Base-by-base conservation (phyloP, 2,113 vertebrate genomes). In the Stigmatopora nigra region DNA sequence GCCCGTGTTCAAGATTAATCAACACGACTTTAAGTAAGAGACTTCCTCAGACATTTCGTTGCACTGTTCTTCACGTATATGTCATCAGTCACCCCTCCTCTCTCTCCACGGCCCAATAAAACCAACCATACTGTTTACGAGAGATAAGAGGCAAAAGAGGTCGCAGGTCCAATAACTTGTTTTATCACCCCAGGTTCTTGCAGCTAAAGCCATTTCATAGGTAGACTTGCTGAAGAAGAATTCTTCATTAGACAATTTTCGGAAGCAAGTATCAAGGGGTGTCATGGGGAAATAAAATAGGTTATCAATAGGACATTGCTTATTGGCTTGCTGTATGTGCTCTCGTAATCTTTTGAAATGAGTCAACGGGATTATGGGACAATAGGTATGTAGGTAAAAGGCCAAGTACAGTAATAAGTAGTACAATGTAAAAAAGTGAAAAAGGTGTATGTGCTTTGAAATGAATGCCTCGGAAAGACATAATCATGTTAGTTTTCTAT, bases 191-290 rank as follows among this genome's bases (percentile, higher is more conserved):
- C 69, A 63, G 59, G 51, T 82, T 83, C 72, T 73, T 60, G 66
- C 76, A 73, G 76, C 74, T 8, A 73, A 76, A 69, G 66, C 36
- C 73, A 45, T 79, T 90, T 86, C 83, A 89, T 67, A 77, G 81
- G 56, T 17, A 71, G 66, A 80, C 82, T 76, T 82, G 78, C 78
- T 63, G 77, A 78, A 80, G 83, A 83, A 63, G 51, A 87, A 88
- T 86, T 83, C 78, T 88, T 90, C 89, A 90, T 90, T 84, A 86
- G 82, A 82, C 76, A 82, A 82, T 80, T 84, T 85, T 86, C 79
- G 83, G 78, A 77, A 87, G 78, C 77, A 46, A 55, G 69, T 65
- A 73, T 78, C 70, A 19, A 19, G 47, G 65, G 74, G 70, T 78
- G 67, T 84, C 77, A 84, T 80, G 73, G 75, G 44, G 59, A 71